Conservation (phyloP, 2,888 invertebrate genomes). For the Machimus atricapillus region DNA sequence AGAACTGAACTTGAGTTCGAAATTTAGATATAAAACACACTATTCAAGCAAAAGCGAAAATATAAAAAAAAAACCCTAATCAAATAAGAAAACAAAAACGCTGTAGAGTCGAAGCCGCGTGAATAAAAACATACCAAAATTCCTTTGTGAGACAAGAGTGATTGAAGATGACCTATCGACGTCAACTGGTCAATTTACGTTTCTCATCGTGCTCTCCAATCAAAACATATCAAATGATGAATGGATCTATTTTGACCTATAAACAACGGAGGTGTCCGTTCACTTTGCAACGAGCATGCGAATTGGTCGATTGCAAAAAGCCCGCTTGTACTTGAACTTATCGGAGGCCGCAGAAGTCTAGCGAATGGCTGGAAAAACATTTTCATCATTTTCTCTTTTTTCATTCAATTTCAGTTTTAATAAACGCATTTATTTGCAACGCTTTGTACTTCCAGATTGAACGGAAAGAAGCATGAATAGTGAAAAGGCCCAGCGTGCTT, state of each 20-base stretch:
- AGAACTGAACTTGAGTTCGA: neutral
- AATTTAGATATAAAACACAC: neutral
- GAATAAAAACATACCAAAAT: neutral
- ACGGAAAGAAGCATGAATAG: neutral
- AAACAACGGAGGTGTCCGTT: neutral
- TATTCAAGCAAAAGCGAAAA: neutral
- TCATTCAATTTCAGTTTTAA: neutral
- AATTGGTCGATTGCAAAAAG: neutral
- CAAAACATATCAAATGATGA: neutral
- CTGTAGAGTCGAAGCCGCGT: neutral
- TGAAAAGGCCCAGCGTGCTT: neutral
- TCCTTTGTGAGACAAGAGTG: neutral
- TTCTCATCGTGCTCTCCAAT: neutral
- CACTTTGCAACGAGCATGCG: neutral
- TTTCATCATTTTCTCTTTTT: neutral
- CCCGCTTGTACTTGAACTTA: constrained; percentile 27
- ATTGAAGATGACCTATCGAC: neutral
- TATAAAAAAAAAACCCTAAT: neutral
- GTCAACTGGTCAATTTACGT: neutral
- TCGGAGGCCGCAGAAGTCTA: neutral
- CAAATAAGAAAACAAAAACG: neutral
- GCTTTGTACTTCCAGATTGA: constrained; percentile 5
- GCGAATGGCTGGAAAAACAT: neutral
- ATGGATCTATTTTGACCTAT: constrained; percentile 10
- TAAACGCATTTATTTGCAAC: constrained; percentile 3